These are phyloP conservation scores for Manis crassicaudata DNA, from an alignment of 2,797 vertebrate genomes.

Conservation along the genomic window DNA sequence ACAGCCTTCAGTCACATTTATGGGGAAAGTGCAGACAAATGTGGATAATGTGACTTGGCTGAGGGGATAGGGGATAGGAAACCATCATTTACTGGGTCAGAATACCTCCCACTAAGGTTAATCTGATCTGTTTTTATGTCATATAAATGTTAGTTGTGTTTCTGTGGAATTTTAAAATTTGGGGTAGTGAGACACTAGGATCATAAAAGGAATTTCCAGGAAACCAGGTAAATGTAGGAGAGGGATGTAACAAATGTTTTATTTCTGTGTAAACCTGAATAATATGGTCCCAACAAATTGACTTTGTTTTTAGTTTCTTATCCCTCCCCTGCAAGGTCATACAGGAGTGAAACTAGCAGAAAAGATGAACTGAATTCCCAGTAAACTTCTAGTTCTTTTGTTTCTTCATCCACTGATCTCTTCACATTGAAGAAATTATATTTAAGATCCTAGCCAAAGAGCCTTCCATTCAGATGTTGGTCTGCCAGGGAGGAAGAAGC, in stretches of 20 bases:
- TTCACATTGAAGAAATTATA: conserved; percentile 57
- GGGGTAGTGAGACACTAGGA: neutral
- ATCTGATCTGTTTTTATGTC: neutral
- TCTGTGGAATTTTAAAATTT: neutral
- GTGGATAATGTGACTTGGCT: neutral
- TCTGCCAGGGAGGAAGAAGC: conserved; percentile 35
- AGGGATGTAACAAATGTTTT: neutral
- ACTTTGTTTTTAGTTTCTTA: neutral
- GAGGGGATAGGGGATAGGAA: neutral
- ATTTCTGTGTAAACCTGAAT: neutral
- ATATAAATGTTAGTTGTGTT: neutral
- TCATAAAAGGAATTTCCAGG: neutral
- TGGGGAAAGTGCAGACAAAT: neutral
- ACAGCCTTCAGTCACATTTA: neutral
- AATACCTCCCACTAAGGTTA: neutral
- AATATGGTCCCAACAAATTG: neutral
- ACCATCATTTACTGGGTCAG: too few species aligned
- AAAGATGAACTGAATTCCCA: neutral
- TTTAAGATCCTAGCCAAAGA: conserved; percentile 42
- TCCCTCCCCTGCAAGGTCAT: neutral
- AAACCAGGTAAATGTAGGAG: neutral
- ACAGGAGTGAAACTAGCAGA: neutral
- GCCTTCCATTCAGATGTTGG: conserved; percentile 57
- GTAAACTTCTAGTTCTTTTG: neutral
- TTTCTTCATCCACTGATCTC: conserved; percentile 27